phyloP scores from a whole-genome alignment of 1,140 invertebrate genomes.

The Chionoecetes opilio region DNA sequence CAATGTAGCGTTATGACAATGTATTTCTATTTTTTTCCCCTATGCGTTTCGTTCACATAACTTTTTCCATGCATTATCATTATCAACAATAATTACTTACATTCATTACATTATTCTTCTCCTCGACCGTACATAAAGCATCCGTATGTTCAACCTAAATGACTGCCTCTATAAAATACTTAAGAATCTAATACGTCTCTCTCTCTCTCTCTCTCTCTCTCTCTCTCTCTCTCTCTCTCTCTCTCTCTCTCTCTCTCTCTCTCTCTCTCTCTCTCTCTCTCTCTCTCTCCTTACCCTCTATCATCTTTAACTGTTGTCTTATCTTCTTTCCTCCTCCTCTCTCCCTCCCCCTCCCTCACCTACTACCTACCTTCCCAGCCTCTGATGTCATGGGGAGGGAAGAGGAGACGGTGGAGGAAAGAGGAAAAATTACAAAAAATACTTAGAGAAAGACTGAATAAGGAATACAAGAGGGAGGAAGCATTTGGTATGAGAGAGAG shows the following conservation, averaged over 20 bases:
- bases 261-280: conserved; percentile 28
- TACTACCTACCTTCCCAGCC: neutral
- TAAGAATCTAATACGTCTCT: no score
- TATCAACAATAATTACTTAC: neutral
- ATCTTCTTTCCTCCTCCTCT: neutral
- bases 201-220: conserved; percentile 3
- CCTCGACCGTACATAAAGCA: no score
- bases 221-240: conserved; percentile 4
- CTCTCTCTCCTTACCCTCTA: neutral
- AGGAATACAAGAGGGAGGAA: no score
- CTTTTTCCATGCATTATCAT: no score
- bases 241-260: conserved; percentile 14
- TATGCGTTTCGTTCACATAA: no score
- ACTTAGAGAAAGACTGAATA: no score
- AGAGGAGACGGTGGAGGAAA: neutral
- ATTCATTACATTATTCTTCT: neutral
- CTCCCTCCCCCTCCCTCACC: neutral
- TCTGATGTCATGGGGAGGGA: neutral
- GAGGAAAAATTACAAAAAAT: no score
- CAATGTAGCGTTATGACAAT: no score
- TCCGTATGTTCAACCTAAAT: no score
- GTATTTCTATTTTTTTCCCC: no score
- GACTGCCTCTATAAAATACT: no score
- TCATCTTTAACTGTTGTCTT: conserved; percentile 30
- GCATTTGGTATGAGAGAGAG: neutral